These are phyloP conservation scores for Ptychodera flava DNA, from an alignment of 35 echinoderm and acorn worm species.

Conservation along the genomic window DNA sequence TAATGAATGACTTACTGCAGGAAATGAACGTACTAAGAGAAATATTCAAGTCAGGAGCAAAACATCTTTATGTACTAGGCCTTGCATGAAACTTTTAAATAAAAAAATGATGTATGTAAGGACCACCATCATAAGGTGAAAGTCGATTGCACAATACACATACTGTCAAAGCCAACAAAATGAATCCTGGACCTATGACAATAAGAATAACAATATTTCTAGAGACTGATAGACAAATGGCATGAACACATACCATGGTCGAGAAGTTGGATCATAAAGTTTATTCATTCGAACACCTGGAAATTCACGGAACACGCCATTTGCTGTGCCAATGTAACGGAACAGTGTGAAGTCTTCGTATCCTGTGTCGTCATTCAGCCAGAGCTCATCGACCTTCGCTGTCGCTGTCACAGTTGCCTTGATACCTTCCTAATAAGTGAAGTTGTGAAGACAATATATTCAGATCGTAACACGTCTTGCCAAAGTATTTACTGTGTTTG, in stretches of 20 bases:
- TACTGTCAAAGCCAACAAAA: no score
- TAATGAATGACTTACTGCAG: no score
- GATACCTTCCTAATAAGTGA: not conserved
- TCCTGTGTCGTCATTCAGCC: not conserved
- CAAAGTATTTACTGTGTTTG: not conserved
- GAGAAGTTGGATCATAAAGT: not conserved
- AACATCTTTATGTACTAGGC: no score
- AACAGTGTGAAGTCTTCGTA: not conserved
- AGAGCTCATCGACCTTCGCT: not conserved
- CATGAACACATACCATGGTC: not conserved
- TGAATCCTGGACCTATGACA: no score
- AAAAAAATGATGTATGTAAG: no score
- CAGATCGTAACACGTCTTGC: not conserved
- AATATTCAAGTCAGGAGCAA: no score
- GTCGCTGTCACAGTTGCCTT: not conserved
- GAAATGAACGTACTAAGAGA: no score
- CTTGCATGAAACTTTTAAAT: no score
- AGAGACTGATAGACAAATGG: no score
- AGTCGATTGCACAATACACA: no score
- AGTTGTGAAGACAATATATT: not conserved
- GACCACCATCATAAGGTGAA: no score
- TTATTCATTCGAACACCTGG: not conserved
- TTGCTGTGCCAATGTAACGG: not conserved
- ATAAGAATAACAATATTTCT: no score
- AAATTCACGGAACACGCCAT: not conserved